A percentile compares a stretch with the other conserved stretches of the same genome.
phyloP scores from a whole-genome alignment of 2,113 vertebrate species.

The Phocoena phocoena region DNA sequence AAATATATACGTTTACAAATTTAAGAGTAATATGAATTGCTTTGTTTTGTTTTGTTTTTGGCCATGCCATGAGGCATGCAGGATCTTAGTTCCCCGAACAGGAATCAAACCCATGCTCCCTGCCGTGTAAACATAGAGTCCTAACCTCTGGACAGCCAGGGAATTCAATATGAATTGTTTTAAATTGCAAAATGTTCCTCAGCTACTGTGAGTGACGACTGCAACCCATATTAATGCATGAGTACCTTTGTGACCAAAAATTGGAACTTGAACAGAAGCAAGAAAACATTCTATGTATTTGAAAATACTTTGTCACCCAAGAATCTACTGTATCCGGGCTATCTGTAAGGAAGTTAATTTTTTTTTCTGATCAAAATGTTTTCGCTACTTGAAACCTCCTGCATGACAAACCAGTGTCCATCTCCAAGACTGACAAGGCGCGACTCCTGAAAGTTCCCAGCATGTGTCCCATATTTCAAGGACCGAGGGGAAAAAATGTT shows the following conservation, averaged over 20 bases:
- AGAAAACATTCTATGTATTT: not conserved
- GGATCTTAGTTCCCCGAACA: too few species aligned
- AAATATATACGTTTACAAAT: not conserved
- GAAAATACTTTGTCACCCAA: not conserved
- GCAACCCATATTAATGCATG: not conserved
- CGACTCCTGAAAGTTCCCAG: not conserved
- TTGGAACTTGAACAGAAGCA: not conserved
- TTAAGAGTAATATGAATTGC: not conserved
- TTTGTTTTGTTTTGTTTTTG: too few species aligned
- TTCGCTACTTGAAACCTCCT: not conserved
- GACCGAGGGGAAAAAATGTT: not conserved
- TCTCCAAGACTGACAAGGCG: not conserved
- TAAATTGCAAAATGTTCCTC: not conserved
- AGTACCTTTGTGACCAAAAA: not conserved
- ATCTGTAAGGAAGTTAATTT: not conserved
- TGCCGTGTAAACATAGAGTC: too few species aligned
- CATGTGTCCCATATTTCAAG: not conserved
- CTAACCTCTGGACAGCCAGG: too few species aligned
- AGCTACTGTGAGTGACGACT: not conserved
- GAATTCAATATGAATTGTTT: not conserved
- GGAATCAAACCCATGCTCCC: too few species aligned
- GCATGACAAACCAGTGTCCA: not conserved
- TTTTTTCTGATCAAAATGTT: not conserved
- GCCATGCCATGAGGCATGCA: too few species aligned
- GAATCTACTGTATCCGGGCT: not conserved